These are phyloP conservation scores for Sander lucioperca DNA, from an alignment of 2,113 vertebrate genomes.

Conservation along the genomic window DNA sequence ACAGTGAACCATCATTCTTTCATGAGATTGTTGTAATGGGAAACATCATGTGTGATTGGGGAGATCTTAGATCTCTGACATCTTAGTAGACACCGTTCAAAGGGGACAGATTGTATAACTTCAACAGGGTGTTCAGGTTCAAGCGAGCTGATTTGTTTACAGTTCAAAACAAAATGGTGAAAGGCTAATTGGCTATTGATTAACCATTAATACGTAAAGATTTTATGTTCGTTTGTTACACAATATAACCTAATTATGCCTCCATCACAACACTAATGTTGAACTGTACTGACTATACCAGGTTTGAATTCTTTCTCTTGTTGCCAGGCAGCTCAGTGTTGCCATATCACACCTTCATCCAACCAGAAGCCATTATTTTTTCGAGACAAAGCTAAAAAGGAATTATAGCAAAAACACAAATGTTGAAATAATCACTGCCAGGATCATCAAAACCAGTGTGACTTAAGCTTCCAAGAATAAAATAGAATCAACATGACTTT, in stretches of 20 bases:
- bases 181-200: constrained; percentile 33
- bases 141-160: constrained; percentile 24
- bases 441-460: background rate
- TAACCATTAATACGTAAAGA: constrained; percentile 34
- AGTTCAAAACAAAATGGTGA: constrained; percentile 6
- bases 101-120: constrained; percentile 10
- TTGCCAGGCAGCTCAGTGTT: constrained; percentile 45
- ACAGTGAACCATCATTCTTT: constrained; percentile 29
- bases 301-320: constrained; percentile 28
- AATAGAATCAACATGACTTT: constrained; percentile 22
- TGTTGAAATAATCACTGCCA: constrained; percentile 22
- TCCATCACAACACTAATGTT: background rate
- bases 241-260: constrained; percentile 19
- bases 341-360: constrained; percentile 28
- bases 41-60: constrained; percentile 14
- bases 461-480: constrained; percentile 14
- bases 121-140: constrained; percentile 39
- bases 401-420: constrained; percentile 5
- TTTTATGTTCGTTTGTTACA: constrained; percentile 33
- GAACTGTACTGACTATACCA: background rate
- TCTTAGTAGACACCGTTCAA: constrained; percentile 21
- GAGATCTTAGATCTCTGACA: constrained; percentile 17
- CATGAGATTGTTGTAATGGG: constrained; percentile 12
- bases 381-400: constrained; percentile 3
- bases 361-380: constrained; percentile 20